These are phyloP conservation scores for Pogonus chalceus DNA, from an alignment of 1,140 invertebrate genomes.

Conservation along the genomic window DNA sequence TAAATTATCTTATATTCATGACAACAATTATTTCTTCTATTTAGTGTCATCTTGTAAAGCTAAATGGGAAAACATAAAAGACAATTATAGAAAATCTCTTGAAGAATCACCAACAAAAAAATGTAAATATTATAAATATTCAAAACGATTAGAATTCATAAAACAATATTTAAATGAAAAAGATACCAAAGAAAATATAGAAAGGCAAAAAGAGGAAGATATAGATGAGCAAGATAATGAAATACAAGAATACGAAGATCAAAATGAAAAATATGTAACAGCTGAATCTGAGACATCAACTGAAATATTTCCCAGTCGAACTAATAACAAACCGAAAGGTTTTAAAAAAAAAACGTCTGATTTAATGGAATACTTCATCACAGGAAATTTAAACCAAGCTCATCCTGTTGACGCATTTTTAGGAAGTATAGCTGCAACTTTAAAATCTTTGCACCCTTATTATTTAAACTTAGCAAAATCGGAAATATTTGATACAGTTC, in stretches of 20 bases:
- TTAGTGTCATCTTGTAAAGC: constrained; percentile 5
- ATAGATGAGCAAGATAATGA: background rate
- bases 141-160: constrained; percentile 7
- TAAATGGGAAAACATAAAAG: constrained; percentile 4
- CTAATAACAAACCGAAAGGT: background rate
- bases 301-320: background rate
- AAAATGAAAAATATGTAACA: background rate
- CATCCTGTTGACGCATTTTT: background rate
- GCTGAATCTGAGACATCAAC: background rate
- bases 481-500: background rate
- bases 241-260: background rate
- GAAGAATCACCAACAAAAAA: constrained; percentile 7
- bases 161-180: constrained; percentile 9
- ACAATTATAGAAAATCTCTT: constrained; percentile 10
- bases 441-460: background rate
- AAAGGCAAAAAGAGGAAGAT: background rate
- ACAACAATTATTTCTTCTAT: too few relatives aligned
- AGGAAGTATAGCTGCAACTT: background rate
- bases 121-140: constrained; percentile 12
- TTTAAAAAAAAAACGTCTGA: background rate
- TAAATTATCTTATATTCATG: too few relatives aligned
- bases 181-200: constrained; percentile 7
- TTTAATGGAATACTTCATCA: background rate
- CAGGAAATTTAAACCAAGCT: background rate
- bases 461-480: background rate